These are phyloP conservation scores for Naso thynnoides DNA, from an alignment of 2,797 vertebrate genomes.

Conservation along the genomic window DNA sequence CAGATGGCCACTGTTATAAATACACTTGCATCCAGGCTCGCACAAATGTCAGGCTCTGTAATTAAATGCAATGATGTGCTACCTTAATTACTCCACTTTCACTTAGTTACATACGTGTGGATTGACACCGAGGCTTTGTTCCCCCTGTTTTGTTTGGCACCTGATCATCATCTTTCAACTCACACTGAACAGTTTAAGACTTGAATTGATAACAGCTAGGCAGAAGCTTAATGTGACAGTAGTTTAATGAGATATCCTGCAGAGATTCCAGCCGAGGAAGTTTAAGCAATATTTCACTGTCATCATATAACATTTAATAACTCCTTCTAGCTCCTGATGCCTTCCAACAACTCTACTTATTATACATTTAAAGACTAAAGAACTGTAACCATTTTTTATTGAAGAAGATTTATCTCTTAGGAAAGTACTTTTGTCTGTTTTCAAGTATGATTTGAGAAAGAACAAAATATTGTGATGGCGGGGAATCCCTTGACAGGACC, in stretches of 20 bases:
- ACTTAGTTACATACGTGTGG: conserved; percentile 41
- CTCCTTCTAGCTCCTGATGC: conserved; percentile 38
- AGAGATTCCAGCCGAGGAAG: conserved; percentile 33
- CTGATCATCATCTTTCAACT: conserved; percentile 20
- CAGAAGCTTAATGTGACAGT: conserved; percentile 35
- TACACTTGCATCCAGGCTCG: conserved; percentile 47
- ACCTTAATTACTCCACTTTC: conserved; percentile 43
- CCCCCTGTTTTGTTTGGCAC: neutral
- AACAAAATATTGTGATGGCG: neutral
- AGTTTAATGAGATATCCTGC: conserved; percentile 43
- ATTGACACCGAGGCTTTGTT: neutral
- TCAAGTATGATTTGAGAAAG: conserved; percentile 11
- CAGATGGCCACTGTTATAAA: conserved; percentile 69
- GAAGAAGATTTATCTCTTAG: conserved; percentile 29
- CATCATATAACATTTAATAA: conserved; percentile 61
- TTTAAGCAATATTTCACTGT: conserved; percentile 49
- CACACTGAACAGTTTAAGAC: conserved; percentile 2
- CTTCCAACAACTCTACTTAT: conserved; percentile 52
- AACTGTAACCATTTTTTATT: conserved; percentile 7
- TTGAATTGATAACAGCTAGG: conserved; percentile 17
- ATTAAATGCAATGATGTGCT: conserved; percentile 38
- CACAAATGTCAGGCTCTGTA: conserved; percentile 35
- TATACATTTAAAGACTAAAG: conserved; percentile 48
- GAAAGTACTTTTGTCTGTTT: conserved; percentile 34
- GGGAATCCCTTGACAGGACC: neutral